Evolutionary conservation across 2,113 vertebrate species (phyloP), one percentile per base, ranked within the genome.

Genomic region (Trogon melanurus): DNA sequence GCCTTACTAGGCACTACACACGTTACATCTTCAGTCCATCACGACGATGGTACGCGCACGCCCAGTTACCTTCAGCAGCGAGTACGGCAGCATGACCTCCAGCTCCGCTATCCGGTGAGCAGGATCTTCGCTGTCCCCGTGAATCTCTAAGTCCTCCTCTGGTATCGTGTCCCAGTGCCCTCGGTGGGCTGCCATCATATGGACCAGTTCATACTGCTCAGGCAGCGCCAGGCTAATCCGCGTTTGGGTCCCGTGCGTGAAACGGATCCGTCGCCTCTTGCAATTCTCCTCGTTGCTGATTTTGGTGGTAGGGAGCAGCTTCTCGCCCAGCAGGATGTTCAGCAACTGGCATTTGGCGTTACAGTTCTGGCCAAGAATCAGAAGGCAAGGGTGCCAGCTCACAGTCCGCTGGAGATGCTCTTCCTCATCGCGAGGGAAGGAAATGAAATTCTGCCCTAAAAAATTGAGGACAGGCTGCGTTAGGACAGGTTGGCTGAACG

Each of bases 111-210:
- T 95, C 69, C 96, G 97, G 79, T 99, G 99, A 13, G 99, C 99
- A 0, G 99, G 98, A 48, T 99, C 99, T 87, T 99, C 97, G 7
- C 96, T 98, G 78, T 99, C 98, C 38, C 98, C 98, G 5, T 98
- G 98, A 79, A 99, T 98, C 96, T 99, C 98, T 94, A 99, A 96
- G 96, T 99, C 99, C 97, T 99, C 98, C 90, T 98, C 97, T 4
- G 99, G 99, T 45, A 99, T 98, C 1, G 99, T 99, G 80, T 99
- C 98, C 99, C 99, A 99, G 89, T 98, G 98, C 13, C 99, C 98
- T 32, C 98, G 97, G 97, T 99, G 99, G 2, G 99, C 99, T 6
- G 97, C 98, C 95, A 99, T 96, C 80, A 98, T 98, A 85, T 99
- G 99, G 38, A 99, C 99, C 73, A 99, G 98, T 97, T 99, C 99